Evolutionary conservation across 2,888 invertebrate species (phyloP), one percentile per base, ranked within the genome.

Genomic region (Drosophila mayaguana): DNA sequence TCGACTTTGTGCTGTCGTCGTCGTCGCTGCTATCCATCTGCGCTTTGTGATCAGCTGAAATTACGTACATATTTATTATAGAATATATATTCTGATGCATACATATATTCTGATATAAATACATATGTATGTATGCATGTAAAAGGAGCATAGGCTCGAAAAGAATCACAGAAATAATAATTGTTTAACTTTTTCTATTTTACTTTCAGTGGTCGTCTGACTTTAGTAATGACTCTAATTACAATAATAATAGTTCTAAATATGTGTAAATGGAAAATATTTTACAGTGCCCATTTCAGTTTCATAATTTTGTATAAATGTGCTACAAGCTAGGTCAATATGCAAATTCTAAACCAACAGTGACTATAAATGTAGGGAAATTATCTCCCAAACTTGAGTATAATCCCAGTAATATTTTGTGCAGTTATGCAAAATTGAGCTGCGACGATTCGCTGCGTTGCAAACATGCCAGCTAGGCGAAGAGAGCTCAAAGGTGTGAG

Each of bases 1-100:
- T 91, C 3, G 91, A 92, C 56, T 90, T 90, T 28, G 59, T 46
- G 64, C 91, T 90, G 40, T 90, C 91, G 55, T 80, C 89, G 64
- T 83, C 79, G 63, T 87, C 89, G 57, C 82, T 78, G 62, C 80
- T 78, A 22, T 78, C 78, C 78, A 78, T 80, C 28, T 64, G 28
- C 22, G 16, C 3, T n/a, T 36, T 32, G 18, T 55, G 32, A 16
- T 42, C 7, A 11, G 20, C 75, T 73, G 8, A 28, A 28, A 8
- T 28, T 8, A 28, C 28, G 8, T 28, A 28, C 8, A 28, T 28
- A 28, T n/a, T n/a, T n/a, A n/a, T n/a, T n/a, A n/a, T n/a, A n/a
- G n/a, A n/a, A n/a, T n/a, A n/a, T n/a, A n/a, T n/a, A n/a, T n/a
- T n/a, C n/a, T n/a, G n/a, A n/a, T n/a, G n/a, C n/a, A n/a, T n/a